phyloP scores from a whole-genome alignment of 2,797 vertebrate genomes.

The Champsocephalus gunnari region DNA sequence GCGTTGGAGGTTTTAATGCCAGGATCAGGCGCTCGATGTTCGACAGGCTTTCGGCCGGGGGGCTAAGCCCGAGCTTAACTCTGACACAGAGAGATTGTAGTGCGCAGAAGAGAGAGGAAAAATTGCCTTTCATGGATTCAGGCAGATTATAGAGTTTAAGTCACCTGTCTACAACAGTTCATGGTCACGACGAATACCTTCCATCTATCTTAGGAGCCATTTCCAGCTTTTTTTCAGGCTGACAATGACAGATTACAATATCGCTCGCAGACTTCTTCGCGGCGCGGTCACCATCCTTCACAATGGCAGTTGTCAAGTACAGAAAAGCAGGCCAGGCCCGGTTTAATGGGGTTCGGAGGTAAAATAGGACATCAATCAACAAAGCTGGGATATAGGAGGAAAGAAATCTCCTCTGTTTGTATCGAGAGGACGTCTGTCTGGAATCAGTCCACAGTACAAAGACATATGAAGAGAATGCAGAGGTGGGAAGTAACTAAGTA shows the following conservation, averaged over 20 bases:
- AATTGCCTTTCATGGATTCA: conserved; percentile 69
- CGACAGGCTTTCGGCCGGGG: conserved; percentile 47
- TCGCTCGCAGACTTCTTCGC: conserved; percentile 55
- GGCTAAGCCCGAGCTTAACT: conserved; percentile 77
- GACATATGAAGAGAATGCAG: background rate
- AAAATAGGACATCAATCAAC: conserved; percentile 62
- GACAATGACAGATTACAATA: conserved; percentile 80
- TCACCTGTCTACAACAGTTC: conserved; percentile 81
- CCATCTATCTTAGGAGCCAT: conserved; percentile 74
- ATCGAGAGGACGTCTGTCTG: background rate
- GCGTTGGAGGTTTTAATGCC: conserved; percentile 54
- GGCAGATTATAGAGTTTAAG: conserved; percentile 79
- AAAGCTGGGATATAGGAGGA: conserved; percentile 11
- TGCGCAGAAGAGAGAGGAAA: conserved; percentile 55
- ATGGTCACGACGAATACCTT: conserved; percentile 74
- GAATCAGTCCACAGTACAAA: conserved; percentile 3
- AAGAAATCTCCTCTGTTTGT: background rate
- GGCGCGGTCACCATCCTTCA: conserved; percentile 68
- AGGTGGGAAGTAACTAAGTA: too few relatives aligned
- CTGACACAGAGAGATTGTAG: conserved; percentile 60
- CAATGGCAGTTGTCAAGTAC: conserved; percentile 74
- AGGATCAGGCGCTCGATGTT: conserved; percentile 66
- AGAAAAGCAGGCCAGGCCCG: conserved; percentile 40
- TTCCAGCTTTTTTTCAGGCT: conserved; percentile 51
- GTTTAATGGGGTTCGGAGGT: conserved; percentile 35